Evolutionary conservation across 1,140 invertebrate genomes (phyloP).

Genomic region (Drosophila lini): DNA sequence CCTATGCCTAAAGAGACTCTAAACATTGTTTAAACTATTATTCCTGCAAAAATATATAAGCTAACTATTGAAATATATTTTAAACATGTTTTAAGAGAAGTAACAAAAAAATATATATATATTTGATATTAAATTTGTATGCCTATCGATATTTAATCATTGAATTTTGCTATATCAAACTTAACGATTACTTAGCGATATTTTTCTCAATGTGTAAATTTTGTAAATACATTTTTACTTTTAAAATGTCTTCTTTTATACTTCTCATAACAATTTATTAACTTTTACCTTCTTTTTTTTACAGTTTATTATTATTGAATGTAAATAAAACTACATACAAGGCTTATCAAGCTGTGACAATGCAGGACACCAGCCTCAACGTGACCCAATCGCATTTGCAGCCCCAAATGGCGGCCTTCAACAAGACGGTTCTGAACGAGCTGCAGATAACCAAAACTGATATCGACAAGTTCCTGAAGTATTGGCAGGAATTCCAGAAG

Average conservation of each 20-base stretch:
- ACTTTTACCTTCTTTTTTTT: not conserved
- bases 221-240: no score
- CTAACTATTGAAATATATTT: no score
- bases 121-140: no score
- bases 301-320: constrained; percentile 1
- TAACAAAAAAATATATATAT: no score
- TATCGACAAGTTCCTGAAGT: constrained; percentile 55
- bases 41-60: no score
- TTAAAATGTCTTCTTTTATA: not conserved
- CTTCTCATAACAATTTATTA: no score
- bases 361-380: constrained; percentile 48
- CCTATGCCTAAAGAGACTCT: no score
- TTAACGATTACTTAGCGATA: not conserved
- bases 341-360: constrained; percentile 8
- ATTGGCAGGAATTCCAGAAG: constrained; percentile 43
- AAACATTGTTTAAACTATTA: no score
- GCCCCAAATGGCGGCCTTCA: constrained; percentile 10
- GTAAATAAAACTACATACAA: not conserved
- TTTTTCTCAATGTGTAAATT: no score
- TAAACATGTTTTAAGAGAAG: no score
- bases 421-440: constrained; percentile 45
- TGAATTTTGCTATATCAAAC: not conserved
- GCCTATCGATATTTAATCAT: no score
- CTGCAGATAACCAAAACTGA: constrained; percentile 45
- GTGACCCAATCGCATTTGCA: constrained; percentile 30